Conservation (phyloP, 2,113 vertebrate species). For the Rynchops niger region DNA sequence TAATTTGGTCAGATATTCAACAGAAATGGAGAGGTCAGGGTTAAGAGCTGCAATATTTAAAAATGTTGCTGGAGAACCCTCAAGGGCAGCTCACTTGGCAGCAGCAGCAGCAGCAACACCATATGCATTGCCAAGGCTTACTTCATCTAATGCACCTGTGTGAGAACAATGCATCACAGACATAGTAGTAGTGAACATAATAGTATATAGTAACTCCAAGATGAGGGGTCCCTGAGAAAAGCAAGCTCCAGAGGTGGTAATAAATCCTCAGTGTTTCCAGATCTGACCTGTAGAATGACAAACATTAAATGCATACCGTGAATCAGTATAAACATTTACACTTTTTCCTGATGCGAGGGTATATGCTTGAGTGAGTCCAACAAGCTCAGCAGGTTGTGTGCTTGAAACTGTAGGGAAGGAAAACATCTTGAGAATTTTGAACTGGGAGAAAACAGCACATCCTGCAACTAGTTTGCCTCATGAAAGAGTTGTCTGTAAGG, state of each 20-base stretch:
- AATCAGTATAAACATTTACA: not conserved
- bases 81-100: not conserved
- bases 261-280: not conserved
- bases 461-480: not conserved
- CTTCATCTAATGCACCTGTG: conserved; percentile 8
- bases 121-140: not conserved
- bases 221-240: not conserved
- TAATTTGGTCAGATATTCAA: not conserved
- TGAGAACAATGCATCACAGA: not conserved
- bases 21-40: fast-evolving
- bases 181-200: not conserved
- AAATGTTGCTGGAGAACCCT: not conserved
- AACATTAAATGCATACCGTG: not conserved
- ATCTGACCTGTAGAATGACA: not conserved
- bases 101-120: not conserved
- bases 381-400: not conserved
- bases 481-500: not conserved
- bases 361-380: not conserved
- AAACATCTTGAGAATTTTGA: not conserved
- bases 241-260: not conserved
- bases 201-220: not conserved
- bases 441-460: not conserved
- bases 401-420: not conserved
- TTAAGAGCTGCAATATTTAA: not conserved
- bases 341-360: not conserved